Conservation (phyloP, 2,888 invertebrate species). For the Sialis lutaria region DNA sequence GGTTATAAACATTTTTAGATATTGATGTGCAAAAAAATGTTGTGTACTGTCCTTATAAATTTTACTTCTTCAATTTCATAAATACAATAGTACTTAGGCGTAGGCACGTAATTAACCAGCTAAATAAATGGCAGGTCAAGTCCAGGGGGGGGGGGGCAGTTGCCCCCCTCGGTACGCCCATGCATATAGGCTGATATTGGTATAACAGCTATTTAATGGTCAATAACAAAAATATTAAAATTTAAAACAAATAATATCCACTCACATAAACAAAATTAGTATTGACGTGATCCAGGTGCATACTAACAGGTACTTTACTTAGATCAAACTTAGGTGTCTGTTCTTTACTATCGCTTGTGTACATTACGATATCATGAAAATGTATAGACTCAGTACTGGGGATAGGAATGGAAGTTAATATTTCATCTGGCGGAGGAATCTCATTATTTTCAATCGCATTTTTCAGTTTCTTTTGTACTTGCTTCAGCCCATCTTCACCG, state of each 20-base stretch:
- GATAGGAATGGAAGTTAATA: conserved; percentile 56
- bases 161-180: too few relatives aligned
- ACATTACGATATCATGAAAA: conserved; percentile 37
- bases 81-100: too few relatives aligned
- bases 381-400: conserved; percentile 56
- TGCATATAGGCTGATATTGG: too few relatives aligned
- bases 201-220: too few relatives aligned
- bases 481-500: conserved; percentile 48
- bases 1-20: too few relatives aligned
- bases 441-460: conserved; percentile 62
- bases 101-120: too few relatives aligned
- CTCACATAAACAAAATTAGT: conserved; percentile 74
- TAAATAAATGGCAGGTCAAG: too few relatives aligned
- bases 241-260: conserved; percentile 12
- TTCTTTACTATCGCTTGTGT: conserved; percentile 23
- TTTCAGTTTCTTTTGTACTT: conserved; percentile 40
- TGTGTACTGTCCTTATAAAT: too few relatives aligned
- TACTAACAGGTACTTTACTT: conserved; percentile 47
- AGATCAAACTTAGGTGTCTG: conserved; percentile 39
- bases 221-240: too few relatives aligned
- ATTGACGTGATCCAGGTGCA: conserved; percentile 61
- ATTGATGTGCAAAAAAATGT: too few relatives aligned
- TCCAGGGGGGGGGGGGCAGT: too few relatives aligned
- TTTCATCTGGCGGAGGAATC: conserved; percentile 50
- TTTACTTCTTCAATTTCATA: too few relatives aligned